Percentiles rank a stretch among this genome's conserved stretches.
Conservation (phyloP, 2,888 invertebrate species). For the Dioctria rufipes region DNA sequence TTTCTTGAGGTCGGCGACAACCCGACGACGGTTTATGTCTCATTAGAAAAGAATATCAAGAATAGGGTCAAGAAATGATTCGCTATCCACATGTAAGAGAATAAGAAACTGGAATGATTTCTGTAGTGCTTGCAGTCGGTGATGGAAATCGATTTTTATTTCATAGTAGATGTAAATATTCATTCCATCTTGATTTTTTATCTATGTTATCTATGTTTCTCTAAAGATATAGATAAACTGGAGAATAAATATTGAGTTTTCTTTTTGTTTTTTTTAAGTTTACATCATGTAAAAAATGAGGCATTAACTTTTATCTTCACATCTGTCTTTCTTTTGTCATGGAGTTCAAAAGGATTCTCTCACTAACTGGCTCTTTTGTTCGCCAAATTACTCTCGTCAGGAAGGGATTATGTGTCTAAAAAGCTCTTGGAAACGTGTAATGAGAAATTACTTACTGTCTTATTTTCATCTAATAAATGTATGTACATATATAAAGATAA, state of each 20-base stretch:
- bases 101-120: background rate
- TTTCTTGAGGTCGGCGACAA: constrained; percentile 39
- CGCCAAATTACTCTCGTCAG: no score
- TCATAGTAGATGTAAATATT: background rate
- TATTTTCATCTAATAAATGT: no score
- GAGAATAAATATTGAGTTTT: background rate
- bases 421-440: no score
- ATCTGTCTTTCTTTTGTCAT: background rate
- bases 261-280: background rate
- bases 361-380: no score
- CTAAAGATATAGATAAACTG: background rate
- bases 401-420: no score
- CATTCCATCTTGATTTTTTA: background rate
- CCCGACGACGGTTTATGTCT: constrained; percentile 50
- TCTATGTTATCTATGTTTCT: background rate
- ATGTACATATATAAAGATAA: no score
- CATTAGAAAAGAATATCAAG: constrained; percentile 39
- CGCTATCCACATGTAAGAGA: background rate
- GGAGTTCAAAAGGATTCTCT: background rate
- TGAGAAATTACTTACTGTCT: no score
- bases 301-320: background rate
- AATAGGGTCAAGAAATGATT: constrained; percentile 51
- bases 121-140: background rate
- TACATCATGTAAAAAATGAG: background rate
- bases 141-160: constrained; percentile 19